phyloP scores from a whole-genome alignment of 1,140 invertebrate genomes.

The silkworm (Bombyx mori) region ASM3026992v2 NC_085131.1:6861501-6862000 shows the following conservation, averaged over 20 bases:
- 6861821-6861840: too few relatives aligned
- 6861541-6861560: too few relatives aligned
- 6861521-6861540: too few relatives aligned
- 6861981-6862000: slow-evolving; percentile 43
- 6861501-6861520: too few relatives aligned
- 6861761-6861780: slow-evolving; percentile 58
- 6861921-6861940: slow-evolving; percentile 43
- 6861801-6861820: neutral
- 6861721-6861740: slow-evolving; percentile 41
- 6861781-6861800: neutral
- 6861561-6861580: too few relatives aligned
- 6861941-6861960: slow-evolving; percentile 41
- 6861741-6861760: slow-evolving; percentile 41
- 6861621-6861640: too few relatives aligned
- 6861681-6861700: slow-evolving; percentile 22
- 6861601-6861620: too few relatives aligned
- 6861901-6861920: slow-evolving; percentile 21
- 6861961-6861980: slow-evolving; percentile 23
- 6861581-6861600: too few relatives aligned
- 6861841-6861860: slow-evolving; percentile 18
- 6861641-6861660: too few relatives aligned
- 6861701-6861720: slow-evolving; percentile 19
- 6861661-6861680: slow-evolving; percentile 3
- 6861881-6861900: slow-evolving; percentile 24
- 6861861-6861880: slow-evolving; percentile 17